phyloP scores from a whole-genome alignment of 1,140 invertebrate species.

The Thereuonema tuberculata region DNA sequence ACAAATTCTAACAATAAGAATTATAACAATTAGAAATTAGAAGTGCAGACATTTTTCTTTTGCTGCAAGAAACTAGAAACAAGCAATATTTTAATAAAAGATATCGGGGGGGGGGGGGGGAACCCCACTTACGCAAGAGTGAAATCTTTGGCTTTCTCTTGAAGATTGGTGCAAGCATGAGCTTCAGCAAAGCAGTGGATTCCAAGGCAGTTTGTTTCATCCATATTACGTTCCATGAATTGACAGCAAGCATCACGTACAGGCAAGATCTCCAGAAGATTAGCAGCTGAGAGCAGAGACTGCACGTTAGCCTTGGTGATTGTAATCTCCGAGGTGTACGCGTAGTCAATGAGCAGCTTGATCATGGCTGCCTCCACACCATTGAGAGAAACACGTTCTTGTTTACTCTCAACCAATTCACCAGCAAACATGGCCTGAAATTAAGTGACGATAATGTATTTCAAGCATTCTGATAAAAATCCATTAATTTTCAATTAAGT shows the following conservation, averaged over 20 bases:
- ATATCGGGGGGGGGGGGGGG: too few relatives aligned
- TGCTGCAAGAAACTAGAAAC: too few relatives aligned
- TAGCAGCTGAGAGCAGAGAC: slow-evolving; percentile 41
- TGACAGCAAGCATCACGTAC: slow-evolving; percentile 39
- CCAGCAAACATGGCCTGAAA: slow-evolving; percentile 17
- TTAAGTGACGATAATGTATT: too few relatives aligned
- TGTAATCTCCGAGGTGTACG: slow-evolving; percentile 39
- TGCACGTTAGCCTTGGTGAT: slow-evolving; percentile 42
- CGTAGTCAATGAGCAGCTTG: slow-evolving; percentile 38
- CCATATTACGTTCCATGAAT: slow-evolving; percentile 41
- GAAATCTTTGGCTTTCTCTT: slow-evolving; percentile 34
- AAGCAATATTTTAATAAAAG: too few relatives aligned
- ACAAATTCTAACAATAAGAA: too few relatives aligned
- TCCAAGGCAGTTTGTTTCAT: slow-evolving; percentile 40
- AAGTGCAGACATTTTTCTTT: too few relatives aligned
- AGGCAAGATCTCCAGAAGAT: slow-evolving; percentile 38
- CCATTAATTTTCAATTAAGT: background rate
- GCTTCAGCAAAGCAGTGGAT: slow-evolving; percentile 44
- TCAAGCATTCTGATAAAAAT: slow-evolving; percentile 13
- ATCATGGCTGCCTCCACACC: slow-evolving; percentile 38
- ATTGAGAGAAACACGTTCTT: slow-evolving; percentile 36
- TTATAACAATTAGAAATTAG: too few relatives aligned
- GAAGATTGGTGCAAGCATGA: slow-evolving; percentile 37
- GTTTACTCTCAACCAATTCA: slow-evolving; percentile 23
- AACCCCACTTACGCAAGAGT: slow-evolving; percentile 27